A percentile compares a stretch with the other conserved stretches of the same genome.
phyloP scores from a whole-genome alignment of 2,113 vertebrate genomes.

The Pristiophorus japonicus region DNA sequence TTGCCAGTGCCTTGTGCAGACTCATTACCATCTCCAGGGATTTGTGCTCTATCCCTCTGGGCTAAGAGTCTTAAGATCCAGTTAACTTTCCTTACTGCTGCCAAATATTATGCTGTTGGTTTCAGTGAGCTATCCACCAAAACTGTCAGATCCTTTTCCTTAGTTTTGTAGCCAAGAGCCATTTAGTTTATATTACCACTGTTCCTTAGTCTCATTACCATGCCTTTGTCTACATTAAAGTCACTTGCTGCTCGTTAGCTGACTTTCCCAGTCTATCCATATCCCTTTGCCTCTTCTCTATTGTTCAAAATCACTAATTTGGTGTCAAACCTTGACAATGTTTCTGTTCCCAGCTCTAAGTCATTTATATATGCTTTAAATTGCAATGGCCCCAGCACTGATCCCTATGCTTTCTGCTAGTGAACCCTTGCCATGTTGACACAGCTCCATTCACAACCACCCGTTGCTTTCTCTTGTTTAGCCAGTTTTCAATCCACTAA shows the following conservation, averaged over 20 bases:
- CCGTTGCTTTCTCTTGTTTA: neutral
- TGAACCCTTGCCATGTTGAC: neutral
- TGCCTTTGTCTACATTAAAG: neutral
- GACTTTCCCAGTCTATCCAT: neutral
- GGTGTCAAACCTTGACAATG: neutral
- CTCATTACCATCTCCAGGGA: too few relatives aligned
- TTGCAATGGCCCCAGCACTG: neutral
- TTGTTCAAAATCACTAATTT: neutral
- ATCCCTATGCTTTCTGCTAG: neutral
- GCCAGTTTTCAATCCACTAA: neutral
- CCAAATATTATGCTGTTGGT: neutral
- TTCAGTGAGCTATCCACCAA: neutral
- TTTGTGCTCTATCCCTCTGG: neutral
- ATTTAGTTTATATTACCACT: neutral
- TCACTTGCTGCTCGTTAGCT: neutral
- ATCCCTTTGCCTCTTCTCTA: neutral
- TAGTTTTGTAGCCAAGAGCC: neutral
- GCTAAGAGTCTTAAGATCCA: neutral
- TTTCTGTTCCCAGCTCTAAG: neutral
- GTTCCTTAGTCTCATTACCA: neutral
- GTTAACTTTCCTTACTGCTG: neutral
- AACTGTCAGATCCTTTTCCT: neutral
- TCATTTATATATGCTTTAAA: neutral
- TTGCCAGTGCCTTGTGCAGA: too few relatives aligned
- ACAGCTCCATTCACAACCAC: neutral